Evolutionary conservation across 53 echinoderm and acorn worm genomes (phyloP).

Genomic region (Mesocentrotus franciscanus): DNA sequence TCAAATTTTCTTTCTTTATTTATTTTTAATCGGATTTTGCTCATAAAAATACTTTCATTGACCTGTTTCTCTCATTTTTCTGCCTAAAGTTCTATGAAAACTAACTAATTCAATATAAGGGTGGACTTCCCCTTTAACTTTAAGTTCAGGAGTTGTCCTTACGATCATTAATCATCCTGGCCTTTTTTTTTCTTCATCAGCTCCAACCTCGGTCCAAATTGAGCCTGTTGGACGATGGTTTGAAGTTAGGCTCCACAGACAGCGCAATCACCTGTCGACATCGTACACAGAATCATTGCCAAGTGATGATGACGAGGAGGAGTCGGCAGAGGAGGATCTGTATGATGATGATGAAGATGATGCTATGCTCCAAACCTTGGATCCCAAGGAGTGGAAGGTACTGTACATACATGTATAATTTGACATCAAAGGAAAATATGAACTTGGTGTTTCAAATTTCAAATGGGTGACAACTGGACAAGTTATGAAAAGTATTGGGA

Average conservation of each 20-base stretch:
- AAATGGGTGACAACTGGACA: too few relatives aligned
- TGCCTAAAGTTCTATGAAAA: too few relatives aligned
- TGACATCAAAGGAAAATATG: not conserved
- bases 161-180: not conserved
- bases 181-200: conserved; percentile 36
- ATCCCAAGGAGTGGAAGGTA: conserved; percentile 99
- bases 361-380: conserved; percentile 81
- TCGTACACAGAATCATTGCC: conserved; percentile 87
- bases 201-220: conserved; percentile 71
- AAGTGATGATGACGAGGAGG: conserved; percentile 80
- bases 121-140: not conserved
- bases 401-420: not conserved
- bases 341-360: conserved; percentile 94
- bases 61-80: too few relatives aligned
- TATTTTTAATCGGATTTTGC: too few relatives aligned
- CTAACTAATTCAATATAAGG: too few relatives aligned
- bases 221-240: conserved; percentile 99
- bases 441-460: too few relatives aligned
- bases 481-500: not conserved
- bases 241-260: conserved; percentile 87
- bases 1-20: too few relatives aligned
- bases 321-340: conserved; percentile 82
- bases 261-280: conserved; percentile 86
- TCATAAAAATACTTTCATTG: too few relatives aligned
- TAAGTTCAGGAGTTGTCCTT: not conserved